Evolutionary conservation across 2,888 invertebrate genomes (phyloP).

Genomic region (Scelioninae gen. 2): DNA sequence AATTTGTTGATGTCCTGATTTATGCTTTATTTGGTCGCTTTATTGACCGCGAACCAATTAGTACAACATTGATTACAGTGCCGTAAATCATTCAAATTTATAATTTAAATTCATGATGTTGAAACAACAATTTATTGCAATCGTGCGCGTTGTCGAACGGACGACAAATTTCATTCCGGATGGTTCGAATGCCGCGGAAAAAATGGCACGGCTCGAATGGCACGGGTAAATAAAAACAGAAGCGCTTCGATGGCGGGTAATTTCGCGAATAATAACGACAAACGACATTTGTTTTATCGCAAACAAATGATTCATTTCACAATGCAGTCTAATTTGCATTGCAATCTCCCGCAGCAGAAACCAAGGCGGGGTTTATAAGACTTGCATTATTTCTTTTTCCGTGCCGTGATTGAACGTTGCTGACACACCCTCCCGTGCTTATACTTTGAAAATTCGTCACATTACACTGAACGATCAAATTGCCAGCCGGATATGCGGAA

Average conservation of each 20-base stretch:
- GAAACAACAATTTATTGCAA: too few species aligned
- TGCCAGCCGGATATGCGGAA: constrained; percentile 49
- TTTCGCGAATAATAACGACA: constrained; percentile 28
- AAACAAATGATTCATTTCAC: constrained; percentile 46
- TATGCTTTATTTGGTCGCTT: constrained; percentile 25
- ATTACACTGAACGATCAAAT: constrained; percentile 52
- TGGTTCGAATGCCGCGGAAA: too few species aligned
- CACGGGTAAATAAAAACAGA: background rate
- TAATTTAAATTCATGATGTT: too few species aligned
- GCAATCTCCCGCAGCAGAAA: constrained; percentile 43
- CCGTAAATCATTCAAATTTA: too few species aligned
- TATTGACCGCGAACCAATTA: constrained; percentile 4
- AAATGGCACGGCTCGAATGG: constrained; percentile 34
- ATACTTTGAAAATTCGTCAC: constrained; percentile 51
- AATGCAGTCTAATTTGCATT: constrained; percentile 55
- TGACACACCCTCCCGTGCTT: constrained; percentile 44
- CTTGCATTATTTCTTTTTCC: constrained; percentile 59
- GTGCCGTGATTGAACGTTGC: constrained; percentile 51
- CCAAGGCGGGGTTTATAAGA: constrained; percentile 57
- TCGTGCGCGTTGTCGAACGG: too few species aligned
- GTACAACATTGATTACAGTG: too few species aligned
- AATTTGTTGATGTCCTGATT: constrained; percentile 34
- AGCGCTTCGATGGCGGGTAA: constrained; percentile 5
- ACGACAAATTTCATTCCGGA: too few species aligned
- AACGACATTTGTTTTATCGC: constrained; percentile 37